Evolutionary conservation across 2,888 invertebrate species (phyloP).

Genomic region (Netelia melanura): DNA sequence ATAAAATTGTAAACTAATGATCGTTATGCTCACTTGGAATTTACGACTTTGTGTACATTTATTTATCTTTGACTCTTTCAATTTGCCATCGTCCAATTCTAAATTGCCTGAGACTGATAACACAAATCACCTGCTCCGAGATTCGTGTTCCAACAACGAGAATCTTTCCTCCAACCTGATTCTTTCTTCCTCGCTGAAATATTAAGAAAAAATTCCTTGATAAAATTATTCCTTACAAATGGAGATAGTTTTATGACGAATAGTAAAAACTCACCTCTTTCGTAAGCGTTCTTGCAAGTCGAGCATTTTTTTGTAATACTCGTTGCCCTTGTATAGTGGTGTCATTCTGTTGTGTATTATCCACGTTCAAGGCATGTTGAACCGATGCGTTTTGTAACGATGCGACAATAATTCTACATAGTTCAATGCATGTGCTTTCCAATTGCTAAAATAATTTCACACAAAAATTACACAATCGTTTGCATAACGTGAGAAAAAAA

Average conservation of each 20-base stretch:
- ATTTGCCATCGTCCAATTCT: not conserved
- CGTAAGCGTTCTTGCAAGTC: constrained; percentile 81
- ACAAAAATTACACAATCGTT: not conserved
- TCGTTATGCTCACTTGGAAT: not conserved
- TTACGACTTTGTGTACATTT: not conserved
- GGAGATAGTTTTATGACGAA: not conserved
- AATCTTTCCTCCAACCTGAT: constrained; percentile 81
- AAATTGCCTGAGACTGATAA: not conserved
- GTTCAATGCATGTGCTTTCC: not conserved
- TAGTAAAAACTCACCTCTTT: constrained; percentile 75
- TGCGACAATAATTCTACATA: not conserved
- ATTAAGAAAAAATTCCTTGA: constrained; percentile 42
- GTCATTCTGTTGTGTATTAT: constrained; percentile 71
- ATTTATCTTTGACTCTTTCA: not conserved
- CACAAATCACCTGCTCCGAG: constrained; percentile 77
- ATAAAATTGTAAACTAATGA: not conserved
- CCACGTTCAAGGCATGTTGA: constrained; percentile 49
- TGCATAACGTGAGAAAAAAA: no score
- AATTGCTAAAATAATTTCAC: not conserved
- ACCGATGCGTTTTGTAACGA: not conserved
- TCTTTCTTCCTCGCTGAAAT: constrained; percentile 81
- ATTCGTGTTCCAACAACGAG: constrained; percentile 79
- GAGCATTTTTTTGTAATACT: constrained; percentile 81
- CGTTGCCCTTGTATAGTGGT: constrained; percentile 74
- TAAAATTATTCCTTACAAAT: not conserved